Evolutionary conservation across 2,113 vertebrate genomes (phyloP).

Genomic region (Serilophus lunatus): DNA sequence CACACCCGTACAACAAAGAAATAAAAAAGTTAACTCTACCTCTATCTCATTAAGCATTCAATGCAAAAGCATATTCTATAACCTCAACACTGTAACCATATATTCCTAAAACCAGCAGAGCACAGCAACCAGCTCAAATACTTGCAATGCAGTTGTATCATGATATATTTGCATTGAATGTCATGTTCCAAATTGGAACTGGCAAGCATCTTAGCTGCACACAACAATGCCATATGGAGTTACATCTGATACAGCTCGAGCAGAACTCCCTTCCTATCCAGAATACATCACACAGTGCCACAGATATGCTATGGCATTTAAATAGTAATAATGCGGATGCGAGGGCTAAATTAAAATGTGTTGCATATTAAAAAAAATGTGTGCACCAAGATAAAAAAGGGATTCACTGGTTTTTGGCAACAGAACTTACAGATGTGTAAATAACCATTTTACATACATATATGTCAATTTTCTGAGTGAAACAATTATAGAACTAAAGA

Average conservation of each 20-base stretch:
- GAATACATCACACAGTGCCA: constrained; percentile 67
- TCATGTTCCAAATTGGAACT: constrained; percentile 60
- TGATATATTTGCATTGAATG: constrained; percentile 53
- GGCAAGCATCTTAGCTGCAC: constrained; percentile 58
- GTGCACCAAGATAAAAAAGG: constrained; percentile 19
- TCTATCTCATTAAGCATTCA: not conserved
- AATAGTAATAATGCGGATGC: constrained; percentile 63
- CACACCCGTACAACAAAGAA: not conserved
- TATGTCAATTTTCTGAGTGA: not conserved
- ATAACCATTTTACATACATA: not conserved
- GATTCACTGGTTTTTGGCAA: constrained; percentile 38
- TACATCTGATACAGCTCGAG: constrained; percentile 67
- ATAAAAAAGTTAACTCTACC: not conserved
- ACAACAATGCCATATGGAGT: constrained; percentile 72
- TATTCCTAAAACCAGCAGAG: not conserved
- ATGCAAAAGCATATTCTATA: not conserved
- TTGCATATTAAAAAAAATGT: constrained; percentile 59
- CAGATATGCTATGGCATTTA: constrained; percentile 74
- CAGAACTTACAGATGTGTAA: constrained; percentile 25
- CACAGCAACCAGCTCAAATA: not conserved
- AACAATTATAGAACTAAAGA: not conserved
- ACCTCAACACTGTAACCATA: not conserved
- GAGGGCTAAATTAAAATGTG: constrained; percentile 66
- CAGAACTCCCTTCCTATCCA: constrained; percentile 62
- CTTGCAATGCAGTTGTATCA: not conserved